Evolutionary conservation across 2,113 vertebrate species (phyloP).

Genomic region (Tetrax tetrax): DNA sequence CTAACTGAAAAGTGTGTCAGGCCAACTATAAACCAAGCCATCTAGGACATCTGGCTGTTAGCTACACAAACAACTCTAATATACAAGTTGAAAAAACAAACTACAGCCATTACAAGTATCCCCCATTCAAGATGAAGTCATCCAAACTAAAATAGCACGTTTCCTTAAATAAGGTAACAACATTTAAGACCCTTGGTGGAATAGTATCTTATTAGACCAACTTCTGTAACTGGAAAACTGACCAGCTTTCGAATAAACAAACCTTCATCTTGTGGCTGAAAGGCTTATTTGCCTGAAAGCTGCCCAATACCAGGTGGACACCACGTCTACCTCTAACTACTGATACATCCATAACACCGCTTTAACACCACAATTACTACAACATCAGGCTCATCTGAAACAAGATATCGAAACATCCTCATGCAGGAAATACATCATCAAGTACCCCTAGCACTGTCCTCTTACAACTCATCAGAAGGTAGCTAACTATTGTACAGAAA

Average conservation of each 20-base stretch:
- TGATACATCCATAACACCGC: accelerated
- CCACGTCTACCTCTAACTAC: accelerated
- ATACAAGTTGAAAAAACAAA: neutral
- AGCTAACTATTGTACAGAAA: neutral
- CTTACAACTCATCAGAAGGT: neutral
- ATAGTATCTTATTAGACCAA: neutral
- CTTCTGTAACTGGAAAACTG: neutral
- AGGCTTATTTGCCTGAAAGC: neutral
- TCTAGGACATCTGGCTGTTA: neutral
- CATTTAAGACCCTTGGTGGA: neutral
- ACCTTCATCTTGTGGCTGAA: neutral
- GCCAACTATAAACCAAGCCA: neutral
- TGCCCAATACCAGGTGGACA: neutral
- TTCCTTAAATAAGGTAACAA: neutral
- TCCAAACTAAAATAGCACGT: neutral
- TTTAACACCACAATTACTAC: neutral
- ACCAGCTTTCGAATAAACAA: neutral
- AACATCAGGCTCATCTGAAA: neutral
- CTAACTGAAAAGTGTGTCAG: neutral
- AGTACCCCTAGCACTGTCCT: neutral
- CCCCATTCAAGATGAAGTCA: neutral
- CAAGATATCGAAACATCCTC: neutral
- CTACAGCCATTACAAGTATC: neutral
- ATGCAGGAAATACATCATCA: neutral
- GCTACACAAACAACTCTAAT: neutral